A percentile compares a stretch with the other conserved stretches of the same genome.
Conservation (phyloP, 1,140 invertebrate species). For the Dufourea novaeangliae region DNA sequence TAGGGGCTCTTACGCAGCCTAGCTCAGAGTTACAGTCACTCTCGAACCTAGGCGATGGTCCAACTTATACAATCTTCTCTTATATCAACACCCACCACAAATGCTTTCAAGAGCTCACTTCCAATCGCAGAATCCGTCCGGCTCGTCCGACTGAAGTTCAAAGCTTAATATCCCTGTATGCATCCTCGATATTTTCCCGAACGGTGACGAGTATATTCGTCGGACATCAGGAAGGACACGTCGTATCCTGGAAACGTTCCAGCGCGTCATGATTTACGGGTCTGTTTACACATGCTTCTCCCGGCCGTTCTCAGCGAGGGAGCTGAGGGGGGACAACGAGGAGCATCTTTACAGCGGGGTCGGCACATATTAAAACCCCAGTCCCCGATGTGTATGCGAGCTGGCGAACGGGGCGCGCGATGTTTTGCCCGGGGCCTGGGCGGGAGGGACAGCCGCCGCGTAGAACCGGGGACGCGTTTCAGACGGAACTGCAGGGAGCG, state of each 20-base stretch:
- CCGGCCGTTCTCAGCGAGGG: not conserved
- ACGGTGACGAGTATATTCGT: not conserved
- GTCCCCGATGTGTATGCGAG: not conserved
- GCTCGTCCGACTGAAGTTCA: too few relatives aligned
- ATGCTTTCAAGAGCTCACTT: too few relatives aligned
- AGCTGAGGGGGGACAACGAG: too few relatives aligned
- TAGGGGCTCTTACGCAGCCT: too few relatives aligned
- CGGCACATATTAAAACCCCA: conserved; percentile 21
- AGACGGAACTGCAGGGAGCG: conserved; percentile 65
- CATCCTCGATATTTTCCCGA: not conserved
- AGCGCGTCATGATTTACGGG: not conserved
- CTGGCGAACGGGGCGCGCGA: not conserved
- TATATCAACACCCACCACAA: too few relatives aligned
- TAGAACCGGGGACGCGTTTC: conserved; percentile 49
- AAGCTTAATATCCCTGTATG: too few relatives aligned
- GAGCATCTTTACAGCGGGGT: not conserved
- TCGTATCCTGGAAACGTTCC: not conserved
- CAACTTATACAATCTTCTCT: too few relatives aligned
- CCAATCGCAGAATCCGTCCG: too few relatives aligned
- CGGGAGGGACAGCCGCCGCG: not conserved
- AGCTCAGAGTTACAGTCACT: too few relatives aligned
- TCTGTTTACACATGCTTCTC: not conserved
- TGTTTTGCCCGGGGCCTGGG: conserved; percentile 12
- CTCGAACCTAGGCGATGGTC: too few relatives aligned
- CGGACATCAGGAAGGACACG: not conserved